Conservation (phyloP, 2,113 vertebrate genomes). For the Struthidea cinerea region DNA sequence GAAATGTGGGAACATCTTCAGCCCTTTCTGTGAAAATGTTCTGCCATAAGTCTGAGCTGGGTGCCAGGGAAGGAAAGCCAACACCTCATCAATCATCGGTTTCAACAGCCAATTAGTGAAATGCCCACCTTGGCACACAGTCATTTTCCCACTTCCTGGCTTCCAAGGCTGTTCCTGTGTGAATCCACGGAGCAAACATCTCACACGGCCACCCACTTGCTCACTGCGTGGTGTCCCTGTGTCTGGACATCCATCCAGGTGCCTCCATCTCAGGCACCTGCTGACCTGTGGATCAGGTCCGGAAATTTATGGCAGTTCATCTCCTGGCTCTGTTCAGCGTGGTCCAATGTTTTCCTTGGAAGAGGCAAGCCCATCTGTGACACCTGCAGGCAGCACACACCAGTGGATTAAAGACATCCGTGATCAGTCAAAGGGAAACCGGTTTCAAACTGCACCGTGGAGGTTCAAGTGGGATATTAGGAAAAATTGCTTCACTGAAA, state of each 20-base stretch:
- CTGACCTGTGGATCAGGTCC: too few relatives aligned
- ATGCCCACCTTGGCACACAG: not conserved
- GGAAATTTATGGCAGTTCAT: not conserved
- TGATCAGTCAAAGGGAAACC: not conserved
- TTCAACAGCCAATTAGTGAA: not conserved
- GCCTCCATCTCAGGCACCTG: not conserved
- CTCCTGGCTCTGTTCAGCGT: not conserved
- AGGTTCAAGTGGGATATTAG: not conserved
- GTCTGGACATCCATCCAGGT: not conserved
- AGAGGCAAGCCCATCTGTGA: not conserved
- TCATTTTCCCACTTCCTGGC: not conserved
- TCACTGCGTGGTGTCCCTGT: rapidly evolving
- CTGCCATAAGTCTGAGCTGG: not conserved
- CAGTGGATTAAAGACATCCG: not conserved
- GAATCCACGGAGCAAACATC: not conserved
- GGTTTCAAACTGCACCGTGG: not conserved
- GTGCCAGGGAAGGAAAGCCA: not conserved
- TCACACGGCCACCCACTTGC: rapidly evolving
- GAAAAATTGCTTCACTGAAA: not conserved
- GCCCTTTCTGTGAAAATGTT: not conserved
- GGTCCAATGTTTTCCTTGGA: not conserved
- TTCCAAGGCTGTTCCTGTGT: not conserved
- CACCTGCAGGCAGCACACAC: not conserved
- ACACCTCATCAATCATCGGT: not conserved
- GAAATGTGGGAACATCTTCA: not conserved